These are phyloP conservation scores for Chrysoperla carnea DNA, from an alignment of 1,140 invertebrate species.

Conservation along the genomic window DNA sequence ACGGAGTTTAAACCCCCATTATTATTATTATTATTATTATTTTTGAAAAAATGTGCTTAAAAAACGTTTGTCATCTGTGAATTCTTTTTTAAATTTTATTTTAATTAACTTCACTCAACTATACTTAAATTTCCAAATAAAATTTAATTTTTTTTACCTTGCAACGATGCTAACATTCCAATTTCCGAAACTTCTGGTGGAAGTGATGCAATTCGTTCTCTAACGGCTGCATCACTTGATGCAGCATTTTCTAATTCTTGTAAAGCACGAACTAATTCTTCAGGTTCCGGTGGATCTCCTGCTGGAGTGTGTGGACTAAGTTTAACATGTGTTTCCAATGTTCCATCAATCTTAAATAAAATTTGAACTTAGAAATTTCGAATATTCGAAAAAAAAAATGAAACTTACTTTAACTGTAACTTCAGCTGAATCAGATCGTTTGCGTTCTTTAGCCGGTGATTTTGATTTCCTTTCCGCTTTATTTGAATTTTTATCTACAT, in stretches of 20 bases:
- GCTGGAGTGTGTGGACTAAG: slow-evolving; percentile 58
- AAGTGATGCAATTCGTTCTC: slow-evolving; percentile 83
- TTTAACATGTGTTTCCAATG: slow-evolving; percentile 51
- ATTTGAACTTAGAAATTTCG: background rate
- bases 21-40: too few species aligned
- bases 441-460: slow-evolving; percentile 16
- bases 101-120: background rate
- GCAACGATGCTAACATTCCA: slow-evolving; percentile 59
- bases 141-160: slow-evolving; percentile 36
- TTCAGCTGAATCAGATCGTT: slow-evolving; percentile 31
- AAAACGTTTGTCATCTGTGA: too few species aligned
- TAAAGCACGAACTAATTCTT: slow-evolving; percentile 67
- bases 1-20: too few species aligned
- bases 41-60: too few species aligned
- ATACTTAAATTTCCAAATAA: background rate
- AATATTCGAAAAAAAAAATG: background rate
- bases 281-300: slow-evolving; percentile 76
- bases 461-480: slow-evolving; percentile 13
- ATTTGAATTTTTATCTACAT: slow-evolving; percentile 10
- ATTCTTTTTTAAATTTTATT: too few species aligned
- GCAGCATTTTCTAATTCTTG: slow-evolving; percentile 77
- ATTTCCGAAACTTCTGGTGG: slow-evolving; percentile 91
- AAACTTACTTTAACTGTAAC: slow-evolving; percentile 13
- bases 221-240: slow-evolving; percentile 78
- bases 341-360: slow-evolving; percentile 42